Evolutionary conservation across 1,140 invertebrate species (phyloP), one percentile per base, ranked within the genome.

Genomic region (Stegodyphus dumicola): DNA sequence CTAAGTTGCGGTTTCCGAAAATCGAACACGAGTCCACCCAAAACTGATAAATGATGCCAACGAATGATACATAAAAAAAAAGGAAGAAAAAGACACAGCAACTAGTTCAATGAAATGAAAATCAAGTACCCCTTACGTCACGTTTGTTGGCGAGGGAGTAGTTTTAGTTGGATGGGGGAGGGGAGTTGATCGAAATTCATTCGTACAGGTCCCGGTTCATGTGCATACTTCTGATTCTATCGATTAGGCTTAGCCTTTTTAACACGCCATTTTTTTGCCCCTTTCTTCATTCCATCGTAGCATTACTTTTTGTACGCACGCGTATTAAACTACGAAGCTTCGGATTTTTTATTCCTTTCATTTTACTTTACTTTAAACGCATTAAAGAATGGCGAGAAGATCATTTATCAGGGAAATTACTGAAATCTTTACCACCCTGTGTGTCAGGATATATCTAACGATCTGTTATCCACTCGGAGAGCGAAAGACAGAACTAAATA

Each of bases 331-430:
- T 3, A 33, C 33, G 33, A 33, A 77, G 51, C 54, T 71, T 10
- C 48, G 49, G 7, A n/a, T 48, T 65, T 66, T 77, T 77, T 77
- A 64, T 77, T 77, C 33, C 48, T 48, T 9, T 71, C 18, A 10
- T 5, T 33, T 77, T 77, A 67, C 53, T 77, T 78, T 78, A 80
- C 71, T 80, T 60, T 52, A 48, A 51, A 77, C 11, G 60, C 77
- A 69, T 69, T 73, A 64, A 80, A 80, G 53, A 64, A 80, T 13
- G 69, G 48, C 17, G 33, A 66, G 33, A 18, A 56, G 78, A 80
- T 80, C 78, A 80, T 80, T 80, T 80, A 80, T 80, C 78, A 80
- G 78, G 66, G 67, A 80, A 71, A 80, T 80, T 80, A 80, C 78
- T 80, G 78, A 80, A 80, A 80, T 80, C 69, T 80, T 52, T 71